phyloP scores from a whole-genome alignment of 2,888 invertebrate species.

The Pollenia amentaria region DNA sequence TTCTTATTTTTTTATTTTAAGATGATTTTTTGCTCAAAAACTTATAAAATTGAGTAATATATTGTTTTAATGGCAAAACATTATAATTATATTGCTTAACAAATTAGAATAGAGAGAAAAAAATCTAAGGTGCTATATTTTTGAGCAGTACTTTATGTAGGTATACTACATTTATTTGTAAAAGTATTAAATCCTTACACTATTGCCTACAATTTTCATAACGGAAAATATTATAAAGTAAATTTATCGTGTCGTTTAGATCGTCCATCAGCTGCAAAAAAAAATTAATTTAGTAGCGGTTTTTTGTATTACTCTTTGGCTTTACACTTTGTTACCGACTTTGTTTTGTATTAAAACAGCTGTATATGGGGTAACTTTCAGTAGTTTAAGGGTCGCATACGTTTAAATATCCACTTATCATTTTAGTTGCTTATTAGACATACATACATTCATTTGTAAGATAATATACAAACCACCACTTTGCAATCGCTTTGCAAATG shows the following conservation, averaged over 20 bases:
- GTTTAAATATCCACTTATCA: not conserved
- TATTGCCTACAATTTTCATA: not conserved
- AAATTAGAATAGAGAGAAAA: too few relatives aligned
- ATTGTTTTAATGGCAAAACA: too few relatives aligned
- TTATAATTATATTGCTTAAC: too few relatives aligned
- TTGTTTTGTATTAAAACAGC: slow-evolving; percentile 47
- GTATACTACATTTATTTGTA: not conserved
- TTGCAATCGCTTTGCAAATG: too few relatives aligned
- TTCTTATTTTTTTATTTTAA: too few relatives aligned
- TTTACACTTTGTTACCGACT: slow-evolving; percentile 15
- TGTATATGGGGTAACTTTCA: slow-evolving; percentile 44
- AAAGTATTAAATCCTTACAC: not conserved
- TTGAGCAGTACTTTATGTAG: not conserved
- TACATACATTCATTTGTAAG: not conserved
- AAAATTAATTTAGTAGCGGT: slow-evolving; percentile 45
- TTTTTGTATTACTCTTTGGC: not conserved
- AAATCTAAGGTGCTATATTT: too few relatives aligned
- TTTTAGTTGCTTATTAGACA: slow-evolving; percentile 15
- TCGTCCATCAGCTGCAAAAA: slow-evolving; percentile 41
- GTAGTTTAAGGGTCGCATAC: slow-evolving; percentile 42
- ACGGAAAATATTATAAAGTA: not conserved
- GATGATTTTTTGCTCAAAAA: too few relatives aligned
- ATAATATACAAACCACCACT: too few relatives aligned
- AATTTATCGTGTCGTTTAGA: slow-evolving; percentile 1
- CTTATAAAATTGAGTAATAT: too few relatives aligned